A percentile compares a stretch with the other conserved stretches of the same genome.
These are phyloP conservation scores for Noctilio leporinus DNA, from an alignment of 2,113 vertebrate species.

Conservation along the genomic window DNA sequence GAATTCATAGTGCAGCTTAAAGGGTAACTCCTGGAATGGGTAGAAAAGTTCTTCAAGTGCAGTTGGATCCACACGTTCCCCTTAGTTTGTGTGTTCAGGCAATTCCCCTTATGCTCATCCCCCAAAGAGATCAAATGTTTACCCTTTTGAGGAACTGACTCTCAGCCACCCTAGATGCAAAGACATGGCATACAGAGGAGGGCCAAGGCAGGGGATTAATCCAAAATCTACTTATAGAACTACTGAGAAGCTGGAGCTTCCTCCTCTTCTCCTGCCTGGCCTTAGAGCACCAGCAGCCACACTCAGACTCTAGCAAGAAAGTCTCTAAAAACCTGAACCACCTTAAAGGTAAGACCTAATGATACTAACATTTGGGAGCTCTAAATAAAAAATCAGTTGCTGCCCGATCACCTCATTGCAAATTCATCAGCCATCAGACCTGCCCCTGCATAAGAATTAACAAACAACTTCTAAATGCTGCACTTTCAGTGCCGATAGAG, in stretches of 20 bases:
- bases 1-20: background rate
- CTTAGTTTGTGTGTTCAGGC: background rate
- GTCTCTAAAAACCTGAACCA: background rate
- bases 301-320: background rate
- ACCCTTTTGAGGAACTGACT: background rate
- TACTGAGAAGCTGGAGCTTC: background rate
- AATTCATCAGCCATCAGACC: background rate
- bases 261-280: background rate
- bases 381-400: background rate
- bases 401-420: background rate
- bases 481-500: background rate
- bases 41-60: background rate
- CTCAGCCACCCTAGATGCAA: background rate
- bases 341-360: background rate
- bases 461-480: background rate
- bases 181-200: background rate
- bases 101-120: background rate
- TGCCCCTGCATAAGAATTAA: background rate
- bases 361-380: background rate
- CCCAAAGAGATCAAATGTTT: background rate
- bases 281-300: background rate
- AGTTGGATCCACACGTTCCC: no score
- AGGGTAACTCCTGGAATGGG: background rate
- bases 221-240: background rate
- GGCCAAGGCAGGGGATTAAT: background rate